phyloP scores from a whole-genome alignment of 2,113 vertebrate genomes.

The Dolichotis patagonum region DNA sequence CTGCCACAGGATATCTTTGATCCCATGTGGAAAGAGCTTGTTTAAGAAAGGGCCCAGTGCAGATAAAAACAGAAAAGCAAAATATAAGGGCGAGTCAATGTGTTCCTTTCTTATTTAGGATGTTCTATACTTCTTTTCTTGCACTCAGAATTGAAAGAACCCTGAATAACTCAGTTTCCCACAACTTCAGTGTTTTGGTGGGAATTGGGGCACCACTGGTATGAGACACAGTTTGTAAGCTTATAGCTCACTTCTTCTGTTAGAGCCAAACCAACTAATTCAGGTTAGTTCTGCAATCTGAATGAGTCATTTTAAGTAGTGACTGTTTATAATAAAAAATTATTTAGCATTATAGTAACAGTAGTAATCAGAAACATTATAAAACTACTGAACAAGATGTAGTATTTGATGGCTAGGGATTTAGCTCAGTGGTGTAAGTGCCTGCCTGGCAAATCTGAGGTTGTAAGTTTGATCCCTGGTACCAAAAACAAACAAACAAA shows the following conservation, averaged over 20 bases:
- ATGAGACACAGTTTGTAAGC: neutral
- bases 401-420: neutral
- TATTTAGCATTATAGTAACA: neutral
- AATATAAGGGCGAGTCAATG: neutral
- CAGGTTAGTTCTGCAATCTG: constrained; percentile 8
- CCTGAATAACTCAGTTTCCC: neutral
- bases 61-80: constrained; percentile 13
- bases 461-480: too few relatives aligned
- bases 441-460: too few relatives aligned
- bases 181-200: neutral
- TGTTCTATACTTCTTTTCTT: neutral
- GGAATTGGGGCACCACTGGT: neutral
- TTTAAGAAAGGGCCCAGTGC: neutral
- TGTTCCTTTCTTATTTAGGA: neutral
- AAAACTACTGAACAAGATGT: neutral
- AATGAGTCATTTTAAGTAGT: neutral
- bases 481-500: too few relatives aligned
- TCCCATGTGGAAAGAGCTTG: neutral
- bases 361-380: neutral
- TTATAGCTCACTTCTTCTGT: neutral
- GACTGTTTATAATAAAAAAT: neutral
- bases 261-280: neutral
- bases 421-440: too few relatives aligned
- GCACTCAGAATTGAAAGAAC: neutral
- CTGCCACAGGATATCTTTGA: neutral